phyloP scores from a whole-genome alignment of 2,113 vertebrate species.

The Perca flavescens region DNA sequence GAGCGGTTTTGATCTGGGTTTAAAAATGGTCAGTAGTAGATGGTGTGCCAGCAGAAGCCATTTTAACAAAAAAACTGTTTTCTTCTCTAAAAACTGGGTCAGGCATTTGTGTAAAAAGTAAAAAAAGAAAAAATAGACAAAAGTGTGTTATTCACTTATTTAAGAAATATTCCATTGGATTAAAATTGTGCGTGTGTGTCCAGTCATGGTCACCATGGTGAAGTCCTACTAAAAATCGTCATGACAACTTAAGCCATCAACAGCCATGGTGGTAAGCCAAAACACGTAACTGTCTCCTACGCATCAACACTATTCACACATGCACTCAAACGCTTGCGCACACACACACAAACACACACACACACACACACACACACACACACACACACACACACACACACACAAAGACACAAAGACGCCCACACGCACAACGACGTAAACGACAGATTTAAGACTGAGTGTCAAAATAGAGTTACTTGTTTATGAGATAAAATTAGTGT shows the following conservation, averaged over 20 bases:
- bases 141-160: constrained; percentile 55
- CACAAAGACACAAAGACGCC: constrained; percentile 37
- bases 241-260: constrained; percentile 81
- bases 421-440: constrained; percentile 55
- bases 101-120: constrained; percentile 26
- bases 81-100: constrained; percentile 33
- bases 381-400: too few relatives aligned
- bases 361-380: too few relatives aligned
- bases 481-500: constrained; percentile 48
- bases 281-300: constrained; percentile 81
- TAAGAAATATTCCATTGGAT: constrained; percentile 47
- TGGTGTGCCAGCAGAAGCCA: not conserved
- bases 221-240: constrained; percentile 81
- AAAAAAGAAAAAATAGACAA: constrained; percentile 15
- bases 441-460: constrained; percentile 59
- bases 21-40: not conserved
- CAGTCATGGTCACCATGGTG: constrained; percentile 81
- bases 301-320: constrained; percentile 77
- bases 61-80: constrained; percentile 25
- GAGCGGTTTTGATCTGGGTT: not conserved
- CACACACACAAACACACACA: not conserved
- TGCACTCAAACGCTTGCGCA: constrained; percentile 45
- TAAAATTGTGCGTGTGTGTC: constrained; percentile 54
- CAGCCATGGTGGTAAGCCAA: constrained; percentile 79
- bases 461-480: constrained; percentile 62